A percentile compares a stretch with the other conserved stretches of the same genome.
Conservation (phyloP, 2,113 vertebrate species). For the Channa argus region DNA sequence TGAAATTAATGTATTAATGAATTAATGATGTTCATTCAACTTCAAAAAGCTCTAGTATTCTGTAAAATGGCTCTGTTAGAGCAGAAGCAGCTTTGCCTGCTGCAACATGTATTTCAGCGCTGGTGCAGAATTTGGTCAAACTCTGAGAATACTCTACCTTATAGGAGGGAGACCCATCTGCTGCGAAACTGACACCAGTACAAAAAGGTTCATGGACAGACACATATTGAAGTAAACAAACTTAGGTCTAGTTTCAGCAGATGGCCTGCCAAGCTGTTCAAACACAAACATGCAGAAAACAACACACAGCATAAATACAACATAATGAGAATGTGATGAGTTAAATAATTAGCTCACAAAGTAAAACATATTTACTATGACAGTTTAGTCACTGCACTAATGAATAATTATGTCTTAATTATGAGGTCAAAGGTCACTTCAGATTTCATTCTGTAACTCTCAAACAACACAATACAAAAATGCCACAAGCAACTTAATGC, state of each 20-base stretch:
- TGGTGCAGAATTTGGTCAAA: slow-evolving; percentile 33
- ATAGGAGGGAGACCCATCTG: not conserved
- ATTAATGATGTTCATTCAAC: too few relatives aligned
- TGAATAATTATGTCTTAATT: not conserved
- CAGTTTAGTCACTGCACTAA: not conserved
- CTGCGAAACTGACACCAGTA: slow-evolving; percentile 33
- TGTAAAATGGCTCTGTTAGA: not conserved
- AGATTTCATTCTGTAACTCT: not conserved
- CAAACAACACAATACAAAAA: not conserved
- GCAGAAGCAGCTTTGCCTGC: not conserved
- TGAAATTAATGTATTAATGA: too few relatives aligned
- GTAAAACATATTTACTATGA: too few relatives aligned
- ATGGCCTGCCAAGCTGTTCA: slow-evolving; percentile 29
- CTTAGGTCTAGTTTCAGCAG: slow-evolving; percentile 24
- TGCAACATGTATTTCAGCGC: slow-evolving; percentile 6
- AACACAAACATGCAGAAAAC: slow-evolving; percentile 20
- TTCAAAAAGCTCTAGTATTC: not conserved
- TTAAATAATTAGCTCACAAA: not conserved
- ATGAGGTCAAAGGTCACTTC: slow-evolving; percentile 36
- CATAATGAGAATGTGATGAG: not conserved
- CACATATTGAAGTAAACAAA: slow-evolving; percentile 29
- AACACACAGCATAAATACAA: not conserved
- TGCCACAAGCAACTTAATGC: too few relatives aligned
- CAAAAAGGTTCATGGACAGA: slow-evolving; percentile 12
- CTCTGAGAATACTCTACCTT: slow-evolving; percentile 7